Percentiles rank a stretch among this genome's conserved stretches.
Evolutionary conservation across 92 coral and sea anemone species (phyloP).

Genomic region (Virgularia gustaviana): DNA sequence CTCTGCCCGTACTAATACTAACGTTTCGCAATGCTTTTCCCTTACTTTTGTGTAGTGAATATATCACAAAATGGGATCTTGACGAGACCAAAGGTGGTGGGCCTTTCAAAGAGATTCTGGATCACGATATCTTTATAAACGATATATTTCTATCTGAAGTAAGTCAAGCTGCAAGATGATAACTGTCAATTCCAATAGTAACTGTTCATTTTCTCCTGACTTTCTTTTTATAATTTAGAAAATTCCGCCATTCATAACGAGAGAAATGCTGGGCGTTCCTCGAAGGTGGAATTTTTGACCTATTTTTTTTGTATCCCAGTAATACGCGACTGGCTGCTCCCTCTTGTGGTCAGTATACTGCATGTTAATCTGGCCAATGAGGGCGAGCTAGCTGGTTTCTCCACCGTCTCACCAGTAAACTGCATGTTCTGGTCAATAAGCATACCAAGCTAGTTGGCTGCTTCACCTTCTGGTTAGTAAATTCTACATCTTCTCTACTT

Average conservation of each 20-base stretch:
- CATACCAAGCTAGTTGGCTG: no score
- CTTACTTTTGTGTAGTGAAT: conserved; percentile 47
- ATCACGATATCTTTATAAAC: conserved; percentile 75
- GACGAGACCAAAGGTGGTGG: conserved; percentile 87
- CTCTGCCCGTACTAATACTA: no score
- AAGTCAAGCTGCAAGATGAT: background rate
- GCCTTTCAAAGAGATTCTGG: conserved; percentile 66
- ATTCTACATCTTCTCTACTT: no score
- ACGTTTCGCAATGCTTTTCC: no score
- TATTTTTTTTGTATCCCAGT: no score
- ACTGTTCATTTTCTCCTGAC: background rate
- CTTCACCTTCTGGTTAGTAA: no score
- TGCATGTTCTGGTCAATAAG: no score
- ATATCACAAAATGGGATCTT: conserved; percentile 58
- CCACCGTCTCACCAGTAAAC: no score
- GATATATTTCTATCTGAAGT: conserved; percentile 69
- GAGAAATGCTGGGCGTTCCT: conserved; percentile 61
- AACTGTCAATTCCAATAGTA: background rate
- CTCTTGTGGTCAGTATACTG: no score
- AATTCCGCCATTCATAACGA: conserved; percentile 76
- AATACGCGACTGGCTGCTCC: no score
- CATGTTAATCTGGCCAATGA: no score
- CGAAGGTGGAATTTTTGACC: conserved; percentile 48
- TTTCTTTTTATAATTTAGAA: conserved; percentile 47
- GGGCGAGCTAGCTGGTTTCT: no score